Base-by-base conservation (phyloP, 2,797 vertebrate genomes). In the Euphonia xanthogaster region DNA sequence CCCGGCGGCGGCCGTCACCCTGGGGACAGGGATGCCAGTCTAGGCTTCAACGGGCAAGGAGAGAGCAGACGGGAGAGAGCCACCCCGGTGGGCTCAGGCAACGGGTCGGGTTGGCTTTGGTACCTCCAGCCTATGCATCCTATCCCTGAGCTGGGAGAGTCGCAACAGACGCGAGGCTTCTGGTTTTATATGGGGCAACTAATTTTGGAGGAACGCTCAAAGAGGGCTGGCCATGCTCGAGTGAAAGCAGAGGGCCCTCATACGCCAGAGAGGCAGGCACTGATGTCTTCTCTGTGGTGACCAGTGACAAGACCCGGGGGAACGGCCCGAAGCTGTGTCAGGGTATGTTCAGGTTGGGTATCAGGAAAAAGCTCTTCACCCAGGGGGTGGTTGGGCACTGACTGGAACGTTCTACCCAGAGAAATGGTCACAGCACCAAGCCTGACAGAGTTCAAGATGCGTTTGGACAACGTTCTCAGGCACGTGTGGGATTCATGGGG, bases 181-280 rank as follows among this genome's bases (percentile, higher is more conserved):
- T 2, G 47, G 10, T 28, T 86, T 90, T 78, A 40, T 14, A 67
- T 19, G 67, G 37, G 31, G 35, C 20, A 53, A 53, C 37, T 22
- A 19, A 2, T 23, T 44, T 62, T 28, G 23, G 30, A 45, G 25
- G 14, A 73, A 39, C 1, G 3, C 19, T 54, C 40, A n/a, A 65
- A 71, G 25, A 45, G 12, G 4, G 8, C 4, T 67, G 40, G 30
- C 47, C 35, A 4, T 1, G 7, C 30, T 17, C 7, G 50, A 27
- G 28, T 8, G 18, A 66, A 84, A 82, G 58, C 31, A 44, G 48
- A 61, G 31, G 11, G 8, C 4, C n/a, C 12, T 27, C n/a, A 50
- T 3, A 7, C 3, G 4, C 19, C 2, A 2, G 39, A 58, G 15
- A 23, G 22, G 20, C 19, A 40, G 25, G 1, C 19, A 18, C 11